Percentiles rank a stretch among this genome's conserved stretches.
phyloP scores from a whole-genome alignment of 2,888 invertebrate species.

The Achlya flavicornis region DNA sequence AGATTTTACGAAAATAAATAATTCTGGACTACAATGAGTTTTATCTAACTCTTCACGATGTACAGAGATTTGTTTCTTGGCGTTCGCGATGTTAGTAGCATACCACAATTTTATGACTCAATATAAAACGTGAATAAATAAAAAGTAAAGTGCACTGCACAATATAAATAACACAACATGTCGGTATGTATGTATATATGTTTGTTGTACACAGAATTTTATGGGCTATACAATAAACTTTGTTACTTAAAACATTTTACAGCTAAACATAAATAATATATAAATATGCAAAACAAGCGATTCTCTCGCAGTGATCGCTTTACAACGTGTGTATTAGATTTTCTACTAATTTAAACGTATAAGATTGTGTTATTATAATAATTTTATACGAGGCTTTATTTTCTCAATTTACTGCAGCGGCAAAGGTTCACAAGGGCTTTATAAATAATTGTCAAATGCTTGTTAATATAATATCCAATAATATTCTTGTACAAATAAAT shows the following conservation, averaged over 20 bases:
- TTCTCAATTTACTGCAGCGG: background rate
- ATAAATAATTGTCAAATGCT: no score
- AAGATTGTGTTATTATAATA: no score
- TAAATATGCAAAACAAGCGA: conserved; percentile 56
- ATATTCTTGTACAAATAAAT: no score
- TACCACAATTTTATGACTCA: conserved; percentile 4
- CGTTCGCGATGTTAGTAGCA: background rate
- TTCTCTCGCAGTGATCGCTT: conserved; percentile 33
- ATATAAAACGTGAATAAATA: conserved; percentile 8
- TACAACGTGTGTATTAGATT: background rate
- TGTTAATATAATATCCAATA: no score
- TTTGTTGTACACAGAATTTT: conserved; percentile 47
- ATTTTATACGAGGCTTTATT: background rate
- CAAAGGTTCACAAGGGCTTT: no score
- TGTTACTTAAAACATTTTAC: conserved; percentile 72
- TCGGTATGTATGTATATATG: conserved; percentile 20
- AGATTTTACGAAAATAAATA: no score
- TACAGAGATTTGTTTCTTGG: background rate
- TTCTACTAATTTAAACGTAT: background rate
- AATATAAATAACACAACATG: conserved; percentile 21
- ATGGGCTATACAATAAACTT: conserved; percentile 63
- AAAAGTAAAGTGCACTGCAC: conserved; percentile 8
- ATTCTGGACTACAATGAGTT: no score
- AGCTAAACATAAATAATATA: conserved; percentile 61
- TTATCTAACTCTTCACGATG: no score